These are phyloP conservation scores for Fukomys damarensis DNA, from an alignment of 2,113 vertebrate species.

Conservation along the genomic window DNA sequence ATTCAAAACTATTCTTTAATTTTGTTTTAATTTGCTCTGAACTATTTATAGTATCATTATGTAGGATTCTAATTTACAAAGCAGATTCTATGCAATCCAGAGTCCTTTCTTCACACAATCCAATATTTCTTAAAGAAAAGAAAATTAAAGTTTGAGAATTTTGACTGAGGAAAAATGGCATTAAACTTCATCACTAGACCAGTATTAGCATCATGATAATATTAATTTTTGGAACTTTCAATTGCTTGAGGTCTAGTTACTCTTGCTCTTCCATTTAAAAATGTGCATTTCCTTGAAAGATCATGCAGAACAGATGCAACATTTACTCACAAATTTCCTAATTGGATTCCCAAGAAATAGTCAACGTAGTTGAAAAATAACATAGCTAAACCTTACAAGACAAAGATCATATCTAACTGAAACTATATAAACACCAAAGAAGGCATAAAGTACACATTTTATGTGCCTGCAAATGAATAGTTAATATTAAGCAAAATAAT, in stretches of 20 bases:
- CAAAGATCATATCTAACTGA: not conserved
- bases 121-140: constrained; percentile 5
- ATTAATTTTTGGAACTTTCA: not conserved
- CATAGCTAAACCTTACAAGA: constrained; percentile 6
- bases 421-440: not conserved
- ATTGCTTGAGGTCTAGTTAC: not conserved
- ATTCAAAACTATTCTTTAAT: not conserved
- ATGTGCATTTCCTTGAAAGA: not conserved
- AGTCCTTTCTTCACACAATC: not conserved
- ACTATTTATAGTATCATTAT: not conserved
- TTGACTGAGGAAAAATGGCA: not conserved
- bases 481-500: not conserved
- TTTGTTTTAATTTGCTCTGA: constrained; percentile 10
- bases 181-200: not conserved
- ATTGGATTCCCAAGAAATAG: not conserved
- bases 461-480: not conserved
- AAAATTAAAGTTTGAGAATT: not conserved
- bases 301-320: not conserved
- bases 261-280: not conserved
- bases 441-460: not conserved
- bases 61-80: not conserved
- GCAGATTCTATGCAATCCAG: not conserved
- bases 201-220: not conserved
- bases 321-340: not conserved
- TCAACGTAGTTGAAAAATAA: not conserved